Base-by-base conservation (phyloP, 2,797 vertebrate genomes). In the Uromys caudimaculatus region DNA sequence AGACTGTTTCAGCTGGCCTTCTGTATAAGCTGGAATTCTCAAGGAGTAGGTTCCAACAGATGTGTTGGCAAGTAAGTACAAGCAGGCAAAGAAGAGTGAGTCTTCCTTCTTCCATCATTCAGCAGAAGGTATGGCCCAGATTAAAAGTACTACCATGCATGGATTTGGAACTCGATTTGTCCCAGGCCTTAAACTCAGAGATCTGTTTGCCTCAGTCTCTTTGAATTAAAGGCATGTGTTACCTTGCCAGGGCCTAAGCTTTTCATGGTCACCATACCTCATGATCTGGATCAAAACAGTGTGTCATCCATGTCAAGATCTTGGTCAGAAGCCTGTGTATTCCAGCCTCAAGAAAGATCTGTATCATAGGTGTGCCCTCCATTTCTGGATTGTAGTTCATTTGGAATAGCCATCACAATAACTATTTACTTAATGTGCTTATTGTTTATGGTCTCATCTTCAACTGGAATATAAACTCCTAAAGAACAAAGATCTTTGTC, bases 381-480 rank as follows among this genome's bases (percentile, higher is more conserved):
- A 71, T 71, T 38, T 71, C 69, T 71, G 69, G 8, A 71, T 38
- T 71, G n/a, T 38, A 38, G n/a, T 38, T 71, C n/a, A 71, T 71
- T 71, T 35, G 17, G 67, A 71, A 71, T n/a, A 71, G 9, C 16
- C 35, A 69, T n/a, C 67, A 69, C 35, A 71, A 16, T 71, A n/a
- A 71, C 19, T 44, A 64, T 77, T 96, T 77, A 93, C 41, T 86
- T 78, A 90, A 85, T 76, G 17, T 56, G 60, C 52, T 82, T 64
- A 60, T 67, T 90, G 13, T 93, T 77, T 76, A 12, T n/a, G 12
- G n/a, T 76, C 58, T 94, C 4, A 41, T 4, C n/a, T 21, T 35
- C 2, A 76, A 29, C 35, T 83, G 60, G 23, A 86, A 83, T 38
- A 73, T 73, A 82, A 87, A 90, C 50, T 67, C 29, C 44, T 67